Conservation (phyloP, 2,113 vertebrate species). For the Ancistrus triradiatus region DNA sequence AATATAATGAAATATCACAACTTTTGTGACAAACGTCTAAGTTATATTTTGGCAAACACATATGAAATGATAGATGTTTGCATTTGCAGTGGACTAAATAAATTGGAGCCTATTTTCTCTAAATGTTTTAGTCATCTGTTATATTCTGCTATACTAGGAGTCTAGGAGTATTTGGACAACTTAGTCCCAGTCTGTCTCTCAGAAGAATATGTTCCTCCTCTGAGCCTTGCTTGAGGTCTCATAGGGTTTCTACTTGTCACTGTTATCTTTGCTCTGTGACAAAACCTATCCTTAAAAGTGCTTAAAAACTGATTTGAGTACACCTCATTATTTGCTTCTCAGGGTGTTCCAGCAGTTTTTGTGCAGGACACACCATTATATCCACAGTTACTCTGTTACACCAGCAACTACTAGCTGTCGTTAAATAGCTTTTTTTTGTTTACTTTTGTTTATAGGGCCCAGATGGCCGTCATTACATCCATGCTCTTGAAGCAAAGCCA, state of each 20-base stretch:
- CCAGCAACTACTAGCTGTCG: neutral
- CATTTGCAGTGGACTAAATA: no score
- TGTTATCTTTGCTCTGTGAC: no score
- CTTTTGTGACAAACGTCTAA: no score
- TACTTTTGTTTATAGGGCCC: conserved; percentile 4
- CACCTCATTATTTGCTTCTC: neutral
- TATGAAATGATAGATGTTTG: no score
- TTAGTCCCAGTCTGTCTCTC: neutral
- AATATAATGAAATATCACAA: no score
- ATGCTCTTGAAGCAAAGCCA: conserved; percentile 17
- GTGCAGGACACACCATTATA: conserved; percentile 29
- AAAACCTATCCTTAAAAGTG: no score
- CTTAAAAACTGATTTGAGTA: neutral
- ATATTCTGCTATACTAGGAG: no score
- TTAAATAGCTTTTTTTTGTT: conserved; percentile 1
- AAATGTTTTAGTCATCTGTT: no score
- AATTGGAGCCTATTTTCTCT: no score
- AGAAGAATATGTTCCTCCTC: conserved; percentile 23
- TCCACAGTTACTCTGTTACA: conserved; percentile 11
- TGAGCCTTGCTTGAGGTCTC: neutral
- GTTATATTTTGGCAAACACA: no score
- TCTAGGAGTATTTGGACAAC: no score
- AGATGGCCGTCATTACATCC: conserved; percentile 41
- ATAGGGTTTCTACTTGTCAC: no score
- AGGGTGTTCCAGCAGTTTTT: neutral